phyloP scores from a whole-genome alignment of 2,888 invertebrate genomes.

The Busseola fusca region DNA sequence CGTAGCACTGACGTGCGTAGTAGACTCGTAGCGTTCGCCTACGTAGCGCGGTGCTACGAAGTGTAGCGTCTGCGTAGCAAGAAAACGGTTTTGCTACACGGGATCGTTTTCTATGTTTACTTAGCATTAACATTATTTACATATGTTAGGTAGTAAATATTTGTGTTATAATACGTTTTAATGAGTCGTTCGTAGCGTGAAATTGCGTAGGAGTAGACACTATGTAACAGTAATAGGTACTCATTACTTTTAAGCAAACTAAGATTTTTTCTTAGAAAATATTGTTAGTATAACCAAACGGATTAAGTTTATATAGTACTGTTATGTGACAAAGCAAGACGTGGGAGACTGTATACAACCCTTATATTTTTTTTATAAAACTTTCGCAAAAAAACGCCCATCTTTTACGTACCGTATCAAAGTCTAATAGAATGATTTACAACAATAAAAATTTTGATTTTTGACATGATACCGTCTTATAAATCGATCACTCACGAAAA shows the following conservation, averaged over 20 bases:
- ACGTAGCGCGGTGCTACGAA: conserved; percentile 34
- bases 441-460: too few relatives aligned
- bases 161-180: background rate
- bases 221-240: background rate
- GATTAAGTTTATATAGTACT: background rate
- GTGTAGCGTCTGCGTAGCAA: conserved; percentile 17
- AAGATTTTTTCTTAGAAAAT: too few relatives aligned
- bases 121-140: background rate
- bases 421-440: too few relatives aligned
- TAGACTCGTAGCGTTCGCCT: conserved; percentile 11
- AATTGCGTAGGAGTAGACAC: conserved; percentile 8
- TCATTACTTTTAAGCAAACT: too few relatives aligned
- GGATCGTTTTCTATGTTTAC: background rate
- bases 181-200: background rate
- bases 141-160: background rate
- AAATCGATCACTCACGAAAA: too few relatives aligned
- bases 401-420: too few relatives aligned
- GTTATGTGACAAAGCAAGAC: background rate
- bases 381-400: background rate
- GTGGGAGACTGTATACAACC: background rate
- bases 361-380: background rate
- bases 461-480: too few relatives aligned
- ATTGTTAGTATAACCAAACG: background rate
- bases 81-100: background rate
- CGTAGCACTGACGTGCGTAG: conserved; percentile 10